Conservation (phyloP, 2,888 invertebrate genomes). For the Taphrorychus bicolor region DNA sequence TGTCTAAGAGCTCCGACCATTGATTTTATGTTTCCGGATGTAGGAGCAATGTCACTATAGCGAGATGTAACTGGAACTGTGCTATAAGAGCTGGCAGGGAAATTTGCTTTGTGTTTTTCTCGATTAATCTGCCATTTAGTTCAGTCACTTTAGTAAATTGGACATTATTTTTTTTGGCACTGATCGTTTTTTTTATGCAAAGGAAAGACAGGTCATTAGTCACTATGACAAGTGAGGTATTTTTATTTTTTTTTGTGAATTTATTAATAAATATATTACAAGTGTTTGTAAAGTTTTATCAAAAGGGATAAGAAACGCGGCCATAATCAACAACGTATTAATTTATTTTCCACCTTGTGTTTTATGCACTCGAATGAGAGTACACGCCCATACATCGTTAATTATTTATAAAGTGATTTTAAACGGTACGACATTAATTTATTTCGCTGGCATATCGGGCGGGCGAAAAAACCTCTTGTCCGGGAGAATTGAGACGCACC, state of each 20-base stretch:
- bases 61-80: neutral
- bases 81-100: no score
- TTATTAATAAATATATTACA: no score
- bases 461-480: conserved; percentile 16
- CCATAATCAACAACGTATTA: neutral
- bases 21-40: neutral
- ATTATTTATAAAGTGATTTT: conserved; percentile 49
- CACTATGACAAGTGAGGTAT: no score
- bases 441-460: conserved; percentile 40
- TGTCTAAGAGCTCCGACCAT: neutral
- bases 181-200: no score
- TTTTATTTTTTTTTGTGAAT: no score
- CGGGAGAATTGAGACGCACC: conserved; percentile 36
- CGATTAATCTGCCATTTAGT: no score
- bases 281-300: no score
- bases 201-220: no score
- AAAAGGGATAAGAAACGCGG: no score
- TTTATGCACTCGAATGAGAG: conserved; percentile 31
- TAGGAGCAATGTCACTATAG: neutral
- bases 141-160: no score
- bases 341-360: conserved; percentile 38
- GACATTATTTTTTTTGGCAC: no score
- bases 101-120: no score
- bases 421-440: conserved; percentile 44
- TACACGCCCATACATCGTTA: conserved; percentile 44